Base-by-base conservation (phyloP, 2,113 vertebrate species). In the Nestor notabilis region DNA sequence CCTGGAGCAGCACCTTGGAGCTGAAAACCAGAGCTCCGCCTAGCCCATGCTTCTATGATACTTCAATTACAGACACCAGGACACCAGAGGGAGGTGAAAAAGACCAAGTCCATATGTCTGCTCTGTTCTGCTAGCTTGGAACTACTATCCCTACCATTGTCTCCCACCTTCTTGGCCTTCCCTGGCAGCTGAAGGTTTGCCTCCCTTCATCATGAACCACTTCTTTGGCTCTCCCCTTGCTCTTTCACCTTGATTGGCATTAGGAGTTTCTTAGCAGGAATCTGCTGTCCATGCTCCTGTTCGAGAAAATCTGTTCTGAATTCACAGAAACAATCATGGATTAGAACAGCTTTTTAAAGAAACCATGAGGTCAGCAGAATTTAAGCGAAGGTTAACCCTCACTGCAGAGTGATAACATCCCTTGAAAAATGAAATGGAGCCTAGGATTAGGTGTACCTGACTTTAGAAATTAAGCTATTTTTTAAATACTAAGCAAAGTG, bases 261-360 rank as follows among this genome's bases (percentile, higher is more conserved):
- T 27, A 43, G 44, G 13, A 75, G 33, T 20, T 12, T 29, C 46
- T 46, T 7, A 24, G 69, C 18, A 69, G 49, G 23, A 85, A n/a
- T 31, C 7, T 0, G 1, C 31, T 39, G n/a, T 20, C 25, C 17
- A 5, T 5, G 31, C 27, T 56, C 27, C n/a, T 5, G 3, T 58
- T 52, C 44, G 44, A 35, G 78, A 49, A 75, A 64, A 65, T 20
- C 39, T 24, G 66, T 66, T 75, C 60, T n/a, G 27, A 70, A 70
- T 64, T 80, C 49, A 52, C 61, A 35, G 75, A n/a, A 61, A 33
- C 28, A 37, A 49, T n/a, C 33, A 90, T 1, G 1, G 37, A 21
- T 66, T 68, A 82, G 20, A 77, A 76, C 4, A 28, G 29, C 7
- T 89, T 84, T 46, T 83, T 68, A 35, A 60, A 70, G 33, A 41